A percentile compares a stretch with the other conserved stretches of the same genome.
Conservation (phyloP, 1,140 invertebrate genomes). For the Pachyrhynchus sulphureomaculatus region DNA sequence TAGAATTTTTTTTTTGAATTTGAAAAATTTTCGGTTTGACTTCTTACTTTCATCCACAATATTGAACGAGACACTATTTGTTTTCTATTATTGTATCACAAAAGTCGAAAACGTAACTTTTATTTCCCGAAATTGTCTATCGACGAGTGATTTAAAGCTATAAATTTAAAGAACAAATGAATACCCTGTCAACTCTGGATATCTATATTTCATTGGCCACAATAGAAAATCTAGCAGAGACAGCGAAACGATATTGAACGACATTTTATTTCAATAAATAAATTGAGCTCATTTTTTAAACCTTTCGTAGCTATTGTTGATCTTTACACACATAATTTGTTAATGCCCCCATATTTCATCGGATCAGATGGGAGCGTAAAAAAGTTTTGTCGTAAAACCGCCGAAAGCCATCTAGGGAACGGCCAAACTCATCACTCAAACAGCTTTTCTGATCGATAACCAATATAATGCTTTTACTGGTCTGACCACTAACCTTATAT, state of each 20-base stretch:
- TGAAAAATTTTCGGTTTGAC: no score
- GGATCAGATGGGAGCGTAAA: conserved; percentile 28
- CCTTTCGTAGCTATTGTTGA: conserved; percentile 25
- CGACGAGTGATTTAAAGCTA: conserved; percentile 30
- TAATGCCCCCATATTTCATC: conserved; percentile 28
- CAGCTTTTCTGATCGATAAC: conserved; percentile 24
- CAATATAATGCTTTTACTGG: conserved; percentile 17
- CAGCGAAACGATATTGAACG: conserved; percentile 16
- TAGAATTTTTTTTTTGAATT: no score
- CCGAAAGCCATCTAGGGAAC: conserved; percentile 22
- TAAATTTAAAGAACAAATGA: conserved; percentile 24
- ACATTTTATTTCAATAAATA: conserved; percentile 34
- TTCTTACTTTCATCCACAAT: no score
- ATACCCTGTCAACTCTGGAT: conserved; percentile 19
- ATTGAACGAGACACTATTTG: conserved; percentile 20
- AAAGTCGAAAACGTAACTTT: conserved; percentile 20
- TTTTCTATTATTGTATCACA: conserved; percentile 25
- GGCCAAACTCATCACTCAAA: conserved; percentile 23
- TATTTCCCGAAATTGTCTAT: conserved; percentile 27
- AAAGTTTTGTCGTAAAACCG: conserved; percentile 33
- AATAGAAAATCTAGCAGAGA: conserved; percentile 24
- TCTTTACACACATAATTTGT: conserved; percentile 34
- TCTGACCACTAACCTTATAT: conserved; percentile 21
- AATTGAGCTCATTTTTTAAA: conserved; percentile 34
- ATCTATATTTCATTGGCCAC: conserved; percentile 28